phyloP scores from a whole-genome alignment of 1,140 invertebrate species.

The Chironomus tepperi region DNA sequence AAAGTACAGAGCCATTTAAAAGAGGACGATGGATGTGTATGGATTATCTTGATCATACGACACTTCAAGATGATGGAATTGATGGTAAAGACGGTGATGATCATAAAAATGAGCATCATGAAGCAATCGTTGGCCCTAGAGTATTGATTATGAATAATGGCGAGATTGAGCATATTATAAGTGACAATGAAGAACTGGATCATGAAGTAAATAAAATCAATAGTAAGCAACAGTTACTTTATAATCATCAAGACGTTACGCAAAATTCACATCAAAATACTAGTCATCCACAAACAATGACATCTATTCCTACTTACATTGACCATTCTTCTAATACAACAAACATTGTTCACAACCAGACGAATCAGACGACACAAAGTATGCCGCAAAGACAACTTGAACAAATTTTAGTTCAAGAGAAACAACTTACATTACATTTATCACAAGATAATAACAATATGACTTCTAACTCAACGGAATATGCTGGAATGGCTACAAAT shows the following conservation, averaged over 20 bases:
- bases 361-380: slow-evolving; percentile 41
- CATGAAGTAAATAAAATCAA: slow-evolving; percentile 30
- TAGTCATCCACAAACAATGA: slow-evolving; percentile 43
- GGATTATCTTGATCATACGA: slow-evolving; percentile 86
- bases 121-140: background rate
- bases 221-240: slow-evolving; percentile 30
- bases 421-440: too few relatives aligned
- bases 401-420: slow-evolving; percentile 44
- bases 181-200: slow-evolving; percentile 31
- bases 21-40: slow-evolving; percentile 91
- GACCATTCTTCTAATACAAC: slow-evolving; percentile 36
- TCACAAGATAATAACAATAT: too few relatives aligned
- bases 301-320: slow-evolving; percentile 42
- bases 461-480: slow-evolving; percentile 31
- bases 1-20: slow-evolving; percentile 88
- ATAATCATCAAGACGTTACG: background rate
- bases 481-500: background rate
- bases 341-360: slow-evolving; percentile 36
- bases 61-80: slow-evolving; percentile 41
- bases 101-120: background rate
- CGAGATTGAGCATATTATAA: background rate
- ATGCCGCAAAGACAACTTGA: slow-evolving; percentile 47
- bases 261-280: background rate
- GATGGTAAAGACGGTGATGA: slow-evolving; percentile 3
- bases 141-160: background rate